Base-by-base conservation (phyloP, 2,888 invertebrate genomes). In the Aleiodes alternator region DNA sequence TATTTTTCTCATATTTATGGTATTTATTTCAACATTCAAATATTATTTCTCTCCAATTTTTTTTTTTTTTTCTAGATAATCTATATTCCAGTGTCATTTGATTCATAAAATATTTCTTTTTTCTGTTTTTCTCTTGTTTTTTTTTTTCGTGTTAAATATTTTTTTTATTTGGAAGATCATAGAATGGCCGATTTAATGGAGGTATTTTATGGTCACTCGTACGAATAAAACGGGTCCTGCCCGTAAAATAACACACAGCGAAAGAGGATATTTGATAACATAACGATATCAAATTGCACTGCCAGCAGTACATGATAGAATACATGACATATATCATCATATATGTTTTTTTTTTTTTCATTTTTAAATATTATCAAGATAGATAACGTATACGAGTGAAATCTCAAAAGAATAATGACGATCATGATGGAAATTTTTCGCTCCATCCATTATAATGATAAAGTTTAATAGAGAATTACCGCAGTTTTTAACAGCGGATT, bases 261-360 rank as follows among this genome's bases (percentile, higher is more conserved):
- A 64, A 23, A 23, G 48, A n/a, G 48, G 43, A 34, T 64, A 16
- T 5, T 23, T 11, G 2, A 1, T 23, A 43, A 64, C 64, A n/a
- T 34, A 64, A 64, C 48, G 9, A 43, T 48, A 64, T 38, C 14
- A 14, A 64, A 48, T 64, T 48, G 23, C 16, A 64, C 64, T 64
- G 64, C 64, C 64, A 64, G 64, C 64, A 64, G 64, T 38, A 29
- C 29, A 8, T 29, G 23, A 56, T 55, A 55, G 16, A 55, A 38
- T 38, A 38, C 38, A 23, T 23, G 38, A 38, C 38, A 38, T 53
- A 14, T 14, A 53, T 53, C 53, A 5, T 53, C 2, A 14, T 16
- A 16, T 14, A 55, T 34, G 6, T 34, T 34, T 55, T 14, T 11
- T 55, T 55, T 8, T 14, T n/a, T 55, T 8, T 14, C 1, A 55